Evolutionary conservation across 30 jellyfish, hydroid and myxozoan species (phyloP).

Genomic region (Nemopilema nomurai): DNA sequence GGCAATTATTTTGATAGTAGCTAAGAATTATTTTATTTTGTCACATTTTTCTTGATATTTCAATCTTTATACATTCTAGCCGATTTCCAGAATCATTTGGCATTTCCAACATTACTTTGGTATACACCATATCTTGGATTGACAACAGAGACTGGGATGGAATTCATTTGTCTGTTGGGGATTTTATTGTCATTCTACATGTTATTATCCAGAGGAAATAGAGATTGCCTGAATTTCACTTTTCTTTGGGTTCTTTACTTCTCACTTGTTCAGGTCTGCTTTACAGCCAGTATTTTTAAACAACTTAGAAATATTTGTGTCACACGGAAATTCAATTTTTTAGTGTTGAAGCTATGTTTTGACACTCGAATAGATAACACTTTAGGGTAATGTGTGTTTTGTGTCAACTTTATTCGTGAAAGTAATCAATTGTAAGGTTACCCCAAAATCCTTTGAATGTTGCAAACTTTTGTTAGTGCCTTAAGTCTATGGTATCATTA

Average conservation of each 20-base stretch:
- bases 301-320: too few species aligned
- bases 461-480: not conserved
- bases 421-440: too few species aligned
- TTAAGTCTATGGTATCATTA: not conserved
- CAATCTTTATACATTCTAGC: slow-evolving; percentile 15
- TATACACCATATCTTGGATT: slow-evolving; percentile 51
- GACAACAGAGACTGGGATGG: slow-evolving; percentile 75
- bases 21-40: too few species aligned
- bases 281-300: too few species aligned
- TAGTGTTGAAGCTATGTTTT: too few species aligned
- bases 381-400: too few species aligned
- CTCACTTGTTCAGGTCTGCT: slow-evolving; percentile 60
- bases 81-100: slow-evolving; percentile 22
- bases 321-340: too few species aligned
- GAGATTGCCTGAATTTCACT: slow-evolving; percentile 57
- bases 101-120: slow-evolving; percentile 66
- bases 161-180: slow-evolving; percentile 54
- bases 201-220: slow-evolving; percentile 23
- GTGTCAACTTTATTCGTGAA: too few species aligned
- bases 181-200: slow-evolving; percentile 33
- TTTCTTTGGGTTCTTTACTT: slow-evolving; percentile 42
- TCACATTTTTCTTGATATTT: too few species aligned
- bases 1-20: too few species aligned
- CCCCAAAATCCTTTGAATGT: not conserved
- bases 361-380: too few species aligned